Conservation (phyloP, 2,888 invertebrate genomes). For the Andricus quercusramuli region DNA sequence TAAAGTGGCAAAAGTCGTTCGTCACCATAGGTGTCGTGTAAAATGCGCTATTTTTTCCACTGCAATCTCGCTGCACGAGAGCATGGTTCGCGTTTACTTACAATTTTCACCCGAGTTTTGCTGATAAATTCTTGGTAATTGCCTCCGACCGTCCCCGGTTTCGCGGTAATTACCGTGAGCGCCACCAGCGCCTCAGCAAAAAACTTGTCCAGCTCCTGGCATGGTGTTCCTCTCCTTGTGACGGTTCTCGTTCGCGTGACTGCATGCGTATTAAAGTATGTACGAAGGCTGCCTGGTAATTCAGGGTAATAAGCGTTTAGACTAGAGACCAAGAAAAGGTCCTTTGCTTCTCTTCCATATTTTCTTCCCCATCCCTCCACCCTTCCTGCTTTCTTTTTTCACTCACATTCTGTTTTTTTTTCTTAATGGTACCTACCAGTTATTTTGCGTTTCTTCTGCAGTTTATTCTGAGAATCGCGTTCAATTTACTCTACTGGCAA, state of each 20-base stretch:
- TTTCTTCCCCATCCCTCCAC: slow-evolving; percentile 28
- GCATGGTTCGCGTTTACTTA: slow-evolving; percentile 33
- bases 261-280: slow-evolving; percentile 63
- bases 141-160: slow-evolving; percentile 47
- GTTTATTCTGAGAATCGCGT: slow-evolving; percentile 24
- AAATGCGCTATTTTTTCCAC: slow-evolving; percentile 11
- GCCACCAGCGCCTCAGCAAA: slow-evolving; percentile 61
- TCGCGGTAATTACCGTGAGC: slow-evolving; percentile 63
- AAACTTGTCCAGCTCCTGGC: slow-evolving; percentile 63
- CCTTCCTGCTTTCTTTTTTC: slow-evolving; percentile 43
- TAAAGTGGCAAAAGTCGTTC: not conserved
- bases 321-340: slow-evolving; percentile 58
- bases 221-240: slow-evolving; percentile 58
- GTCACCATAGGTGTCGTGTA: slow-evolving; percentile 29
- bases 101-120: slow-evolving; percentile 32
- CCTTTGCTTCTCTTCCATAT: slow-evolving; percentile 43
- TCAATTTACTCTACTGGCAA: slow-evolving; percentile 32
- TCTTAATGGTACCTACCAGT: not conserved
- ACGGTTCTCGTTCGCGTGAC: slow-evolving; percentile 70
- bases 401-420: slow-evolving; percentile 46
- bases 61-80: slow-evolving; percentile 5
- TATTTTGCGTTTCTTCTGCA: slow-evolving; percentile 38
- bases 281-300: slow-evolving; percentile 64
- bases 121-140: slow-evolving; percentile 38
- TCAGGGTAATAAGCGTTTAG: slow-evolving; percentile 73